Percentiles rank a stretch among this genome's conserved stretches.
phyloP scores from a whole-genome alignment of 2,113 vertebrate genomes.

The Psittacus erithacus region DNA sequence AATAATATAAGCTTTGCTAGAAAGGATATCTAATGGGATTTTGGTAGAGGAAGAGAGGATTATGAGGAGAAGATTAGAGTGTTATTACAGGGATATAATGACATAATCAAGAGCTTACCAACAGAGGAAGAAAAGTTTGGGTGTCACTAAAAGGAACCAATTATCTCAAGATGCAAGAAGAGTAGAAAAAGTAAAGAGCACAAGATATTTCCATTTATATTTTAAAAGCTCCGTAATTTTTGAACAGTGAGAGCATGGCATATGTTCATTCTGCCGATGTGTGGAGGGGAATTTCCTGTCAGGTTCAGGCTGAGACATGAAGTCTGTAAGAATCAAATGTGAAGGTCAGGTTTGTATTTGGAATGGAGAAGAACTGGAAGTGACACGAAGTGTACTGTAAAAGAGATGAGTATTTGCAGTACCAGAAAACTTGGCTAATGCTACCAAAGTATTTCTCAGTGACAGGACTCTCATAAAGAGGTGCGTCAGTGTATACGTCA shows the following conservation, averaged over 20 bases:
- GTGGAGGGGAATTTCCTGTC: neutral
- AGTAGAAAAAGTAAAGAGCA: neutral
- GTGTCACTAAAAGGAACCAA: neutral
- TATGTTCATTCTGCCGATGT: neutral
- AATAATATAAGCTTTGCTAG: conserved; percentile 13
- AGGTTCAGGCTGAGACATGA: neutral
- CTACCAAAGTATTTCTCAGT: neutral
- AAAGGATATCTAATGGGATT: conserved; percentile 34
- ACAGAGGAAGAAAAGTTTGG: neutral
- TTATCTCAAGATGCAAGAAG: conserved; percentile 1
- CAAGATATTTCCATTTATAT: neutral
- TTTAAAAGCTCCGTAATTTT: neutral
- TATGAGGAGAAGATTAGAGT: conserved; percentile 19
- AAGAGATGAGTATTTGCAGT: neutral
- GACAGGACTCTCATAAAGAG: neutral
- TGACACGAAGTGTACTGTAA: neutral
- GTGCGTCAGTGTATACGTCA: neutral
- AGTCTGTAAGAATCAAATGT: neutral
- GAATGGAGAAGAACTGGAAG: neutral
- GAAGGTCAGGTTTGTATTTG: neutral
- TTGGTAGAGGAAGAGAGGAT: conserved; percentile 18
- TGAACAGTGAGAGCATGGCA: neutral
- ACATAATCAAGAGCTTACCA: conserved; percentile 19
- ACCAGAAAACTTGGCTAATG: neutral
- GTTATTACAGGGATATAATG: conserved; percentile 47